Conservation (phyloP, 2,797 vertebrate species). For the Pangasius larnaudii region DNA sequence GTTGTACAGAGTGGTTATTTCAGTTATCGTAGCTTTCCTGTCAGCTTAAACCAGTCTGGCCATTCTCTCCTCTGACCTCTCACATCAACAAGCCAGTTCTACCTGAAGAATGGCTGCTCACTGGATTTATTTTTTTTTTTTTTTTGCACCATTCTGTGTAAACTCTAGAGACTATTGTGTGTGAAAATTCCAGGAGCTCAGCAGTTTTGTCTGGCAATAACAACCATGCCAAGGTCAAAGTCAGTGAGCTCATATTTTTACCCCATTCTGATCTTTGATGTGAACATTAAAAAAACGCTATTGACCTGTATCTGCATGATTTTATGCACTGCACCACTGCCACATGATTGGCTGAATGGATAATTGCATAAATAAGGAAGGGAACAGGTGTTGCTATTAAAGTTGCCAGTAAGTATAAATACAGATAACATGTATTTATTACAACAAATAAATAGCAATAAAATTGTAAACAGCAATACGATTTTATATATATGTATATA, state of each 20-base stretch:
- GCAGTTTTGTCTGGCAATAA: not conserved
- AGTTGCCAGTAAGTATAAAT: not conserved
- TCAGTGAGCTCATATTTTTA: not conserved
- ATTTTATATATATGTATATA: not conserved
- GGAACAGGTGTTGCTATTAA: not conserved
- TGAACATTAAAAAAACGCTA: not conserved
- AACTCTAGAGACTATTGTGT: not conserved
- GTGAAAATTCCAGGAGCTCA: not conserved
- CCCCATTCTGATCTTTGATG: not conserved
- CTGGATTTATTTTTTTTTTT: not conserved
- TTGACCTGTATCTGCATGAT: too few species aligned
- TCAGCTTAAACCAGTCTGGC: not conserved
- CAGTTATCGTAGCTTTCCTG: not conserved
- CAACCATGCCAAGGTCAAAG: not conserved
- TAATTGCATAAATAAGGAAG: not conserved
- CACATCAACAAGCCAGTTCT: not conserved
- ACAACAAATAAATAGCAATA: not conserved
- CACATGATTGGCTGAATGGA: not conserved
- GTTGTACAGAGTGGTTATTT: not conserved
- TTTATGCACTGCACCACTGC: not conserved
- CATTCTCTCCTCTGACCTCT: not conserved
- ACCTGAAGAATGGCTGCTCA: not conserved
- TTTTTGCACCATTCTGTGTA: not conserved
- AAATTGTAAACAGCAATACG: not conserved
- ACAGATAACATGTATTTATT: conserved; percentile 1